A percentile compares a stretch with the other conserved stretches of the same genome.
Evolutionary conservation across 2,888 invertebrate species (phyloP).

Genomic region (Amiota communis): DNA sequence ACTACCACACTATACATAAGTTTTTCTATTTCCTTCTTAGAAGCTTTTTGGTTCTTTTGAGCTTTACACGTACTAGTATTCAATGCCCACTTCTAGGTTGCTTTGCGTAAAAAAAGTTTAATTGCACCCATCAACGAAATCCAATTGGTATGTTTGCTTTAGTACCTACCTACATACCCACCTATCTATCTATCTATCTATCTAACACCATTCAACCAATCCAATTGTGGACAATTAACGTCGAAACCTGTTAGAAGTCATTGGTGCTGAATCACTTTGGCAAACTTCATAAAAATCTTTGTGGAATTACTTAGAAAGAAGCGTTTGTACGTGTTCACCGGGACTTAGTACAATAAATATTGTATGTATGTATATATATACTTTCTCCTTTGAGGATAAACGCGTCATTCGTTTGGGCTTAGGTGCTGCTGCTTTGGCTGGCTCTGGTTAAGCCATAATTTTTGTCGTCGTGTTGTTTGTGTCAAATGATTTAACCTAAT

Average conservation of each 20-base stretch:
- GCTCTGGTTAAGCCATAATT: slow-evolving; percentile 51
- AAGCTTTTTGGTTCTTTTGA: no score
- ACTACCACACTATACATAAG: no score
- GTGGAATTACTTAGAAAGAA: slow-evolving; percentile 2
- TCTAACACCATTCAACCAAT: neutral
- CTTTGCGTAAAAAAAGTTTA: slow-evolving; percentile 7
- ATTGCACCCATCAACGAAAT: neutral
- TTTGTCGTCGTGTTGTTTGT: slow-evolving; percentile 47
- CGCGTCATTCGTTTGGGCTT: neutral
- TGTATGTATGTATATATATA: neutral
- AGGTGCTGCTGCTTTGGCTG: slow-evolving; percentile 10
- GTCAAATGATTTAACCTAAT: slow-evolving; percentile 71
- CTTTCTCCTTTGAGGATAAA: neutral
- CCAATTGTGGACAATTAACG: neutral
- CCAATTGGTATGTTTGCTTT: neutral
- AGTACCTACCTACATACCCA: neutral
- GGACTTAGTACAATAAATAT: neutral
- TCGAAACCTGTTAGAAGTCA: neutral
- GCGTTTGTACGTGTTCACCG: neutral
- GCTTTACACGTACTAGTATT: neutral
- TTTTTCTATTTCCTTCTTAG: no score
- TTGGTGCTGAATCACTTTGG: neutral
- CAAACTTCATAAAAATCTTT: slow-evolving; percentile 15
- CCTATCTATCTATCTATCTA: neutral
- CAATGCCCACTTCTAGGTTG: slow-evolving; percentile 13